phyloP scores from a whole-genome alignment of 1,140 invertebrate genomes.

The Diorhabda carinulata region DNA sequence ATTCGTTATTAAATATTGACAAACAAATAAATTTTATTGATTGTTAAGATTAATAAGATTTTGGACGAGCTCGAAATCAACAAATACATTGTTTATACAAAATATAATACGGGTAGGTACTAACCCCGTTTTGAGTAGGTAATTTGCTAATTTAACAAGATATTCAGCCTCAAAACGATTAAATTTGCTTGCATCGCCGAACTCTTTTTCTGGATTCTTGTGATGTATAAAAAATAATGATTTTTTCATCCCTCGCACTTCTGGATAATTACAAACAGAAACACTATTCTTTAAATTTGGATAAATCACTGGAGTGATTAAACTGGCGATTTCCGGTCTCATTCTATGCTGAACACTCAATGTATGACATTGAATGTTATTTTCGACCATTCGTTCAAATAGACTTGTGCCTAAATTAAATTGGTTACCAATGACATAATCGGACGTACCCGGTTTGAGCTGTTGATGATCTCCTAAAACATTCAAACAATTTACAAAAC shows the following conservation, averaged over 20 bases:
- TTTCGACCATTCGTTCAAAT: constrained; percentile 67
- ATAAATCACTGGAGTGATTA: constrained; percentile 63
- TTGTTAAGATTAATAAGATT: too few species aligned
- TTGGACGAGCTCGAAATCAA: too few species aligned
- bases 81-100: too few species aligned
- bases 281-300: constrained; percentile 53
- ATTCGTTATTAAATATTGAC: too few species aligned
- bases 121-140: constrained; percentile 56
- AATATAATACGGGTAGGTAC: too few species aligned
- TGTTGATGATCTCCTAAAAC: constrained; percentile 71
- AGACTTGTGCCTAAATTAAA: constrained; percentile 62
- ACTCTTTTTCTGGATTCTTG: constrained; percentile 50
- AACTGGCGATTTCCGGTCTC: constrained; percentile 59
- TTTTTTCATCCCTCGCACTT: constrained; percentile 50
- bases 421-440: constrained; percentile 55
- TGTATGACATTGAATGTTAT: constrained; percentile 52
- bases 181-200: constrained; percentile 53
- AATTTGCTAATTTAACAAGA: constrained; percentile 54
- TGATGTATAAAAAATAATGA: constrained; percentile 64
- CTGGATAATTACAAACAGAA: constrained; percentile 51
- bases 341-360: constrained; percentile 64
- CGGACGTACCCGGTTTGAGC: constrained; percentile 62
- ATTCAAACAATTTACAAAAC: not conserved
- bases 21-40: too few species aligned
- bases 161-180: constrained; percentile 61